Conservation (phyloP, 1,140 invertebrate genomes). For the Drosophila trapezifrons region DNA sequence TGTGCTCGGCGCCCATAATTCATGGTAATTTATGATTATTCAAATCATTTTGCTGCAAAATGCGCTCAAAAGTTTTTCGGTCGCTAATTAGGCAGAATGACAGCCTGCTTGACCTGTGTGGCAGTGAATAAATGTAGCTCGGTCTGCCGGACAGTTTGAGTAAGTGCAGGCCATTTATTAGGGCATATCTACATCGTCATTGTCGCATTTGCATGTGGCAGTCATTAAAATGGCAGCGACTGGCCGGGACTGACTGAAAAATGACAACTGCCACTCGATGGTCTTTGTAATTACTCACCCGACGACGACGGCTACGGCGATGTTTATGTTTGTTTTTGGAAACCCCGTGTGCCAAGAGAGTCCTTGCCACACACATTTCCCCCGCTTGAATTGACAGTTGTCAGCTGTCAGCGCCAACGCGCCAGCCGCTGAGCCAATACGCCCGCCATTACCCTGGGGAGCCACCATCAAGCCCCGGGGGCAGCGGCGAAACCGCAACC, state of each 20-base stretch:
- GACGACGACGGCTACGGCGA: constrained; percentile 1
- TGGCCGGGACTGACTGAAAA: constrained; percentile 55
- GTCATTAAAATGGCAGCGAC: constrained; percentile 61
- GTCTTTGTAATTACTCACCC: constrained; percentile 68
- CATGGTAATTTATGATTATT: constrained; percentile 77
- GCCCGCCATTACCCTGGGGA: constrained; percentile 35
- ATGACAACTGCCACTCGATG: constrained; percentile 70
- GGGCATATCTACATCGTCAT: constrained; percentile 64
- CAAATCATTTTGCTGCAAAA: constrained; percentile 66
- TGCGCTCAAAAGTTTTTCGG: constrained; percentile 41
- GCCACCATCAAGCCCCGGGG: not conserved
- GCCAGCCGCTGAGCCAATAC: constrained; percentile 36
- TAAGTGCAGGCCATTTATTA: constrained; percentile 76
- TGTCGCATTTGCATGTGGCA: constrained; percentile 72
- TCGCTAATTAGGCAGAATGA: constrained; percentile 70
- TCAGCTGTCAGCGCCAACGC: constrained; percentile 37
- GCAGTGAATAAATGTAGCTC: constrained; percentile 47
- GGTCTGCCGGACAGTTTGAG: constrained; percentile 33
- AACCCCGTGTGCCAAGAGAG: constrained; percentile 13
- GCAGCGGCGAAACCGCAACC: constrained; percentile 18
- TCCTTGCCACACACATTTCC: constrained; percentile 3
- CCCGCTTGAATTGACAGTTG: constrained; percentile 26
- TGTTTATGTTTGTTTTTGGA: constrained; percentile 62
- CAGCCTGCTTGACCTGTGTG: constrained; percentile 61
- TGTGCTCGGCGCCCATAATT: constrained; percentile 53